Conservation (phyloP, 1,140 invertebrate species). For the Listronotus bonariensis region DNA sequence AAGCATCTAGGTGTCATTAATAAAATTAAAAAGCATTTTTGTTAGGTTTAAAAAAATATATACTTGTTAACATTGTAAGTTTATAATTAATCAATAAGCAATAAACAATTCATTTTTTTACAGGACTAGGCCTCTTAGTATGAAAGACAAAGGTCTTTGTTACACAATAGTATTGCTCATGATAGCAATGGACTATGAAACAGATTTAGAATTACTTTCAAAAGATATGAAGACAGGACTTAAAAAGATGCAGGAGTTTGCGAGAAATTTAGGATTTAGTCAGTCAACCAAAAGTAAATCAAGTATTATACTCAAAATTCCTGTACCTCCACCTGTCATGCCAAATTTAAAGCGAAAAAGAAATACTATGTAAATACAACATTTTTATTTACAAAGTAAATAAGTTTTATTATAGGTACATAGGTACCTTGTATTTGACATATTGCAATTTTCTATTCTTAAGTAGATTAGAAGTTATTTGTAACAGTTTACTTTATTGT, state of each 20-base stretch:
- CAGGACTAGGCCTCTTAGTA: conserved; percentile 56
- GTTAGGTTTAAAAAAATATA: no score
- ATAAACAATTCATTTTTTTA: conserved; percentile 35
- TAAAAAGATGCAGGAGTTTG: conserved; percentile 58
- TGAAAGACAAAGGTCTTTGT: conserved; percentile 59
- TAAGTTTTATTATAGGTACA: no score
- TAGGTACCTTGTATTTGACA: no score
- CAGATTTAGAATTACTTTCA: conserved; percentile 57
- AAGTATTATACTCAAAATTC: conserved; percentile 54
- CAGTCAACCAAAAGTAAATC: conserved; percentile 53
- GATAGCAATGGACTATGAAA: conserved; percentile 52
- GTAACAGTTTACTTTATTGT: neutral
- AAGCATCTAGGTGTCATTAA: no score
- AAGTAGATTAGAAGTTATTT: neutral
- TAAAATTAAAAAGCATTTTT: no score
- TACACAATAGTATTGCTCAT: conserved; percentile 59
- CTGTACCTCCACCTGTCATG: conserved; percentile 53
- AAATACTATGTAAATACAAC: conserved; percentile 1
- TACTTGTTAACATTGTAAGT: no score
- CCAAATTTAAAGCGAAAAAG: conserved; percentile 35
- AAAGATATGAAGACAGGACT: conserved; percentile 53
- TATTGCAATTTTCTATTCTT: no score
- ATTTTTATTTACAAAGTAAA: no score
- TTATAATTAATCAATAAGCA: no score
- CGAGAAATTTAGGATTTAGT: conserved; percentile 55